Percentiles rank a stretch among this genome's conserved stretches.
Evolutionary conservation across 2,113 vertebrate genomes (phyloP).

Genomic region (Microcebus ravelobensis): DNA sequence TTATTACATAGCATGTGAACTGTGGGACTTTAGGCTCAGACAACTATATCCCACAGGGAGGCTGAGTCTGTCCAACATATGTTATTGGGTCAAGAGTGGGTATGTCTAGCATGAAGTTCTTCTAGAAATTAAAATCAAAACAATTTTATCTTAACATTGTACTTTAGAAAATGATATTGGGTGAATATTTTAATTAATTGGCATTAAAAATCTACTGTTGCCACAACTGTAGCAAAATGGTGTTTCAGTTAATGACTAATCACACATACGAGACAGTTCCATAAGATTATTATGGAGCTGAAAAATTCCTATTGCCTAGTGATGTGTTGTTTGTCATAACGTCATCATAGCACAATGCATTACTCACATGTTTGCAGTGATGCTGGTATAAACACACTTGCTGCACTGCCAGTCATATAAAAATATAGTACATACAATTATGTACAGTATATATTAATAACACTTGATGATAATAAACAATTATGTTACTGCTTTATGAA

Average conservation of each 20-base stretch:
- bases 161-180: background rate
- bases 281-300: background rate
- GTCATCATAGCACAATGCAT: background rate
- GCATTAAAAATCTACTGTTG: conserved; percentile 25
- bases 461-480: background rate
- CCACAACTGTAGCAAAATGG: background rate
- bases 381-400: background rate
- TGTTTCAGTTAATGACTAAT: background rate
- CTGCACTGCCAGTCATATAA: background rate
- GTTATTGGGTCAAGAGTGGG: background rate
- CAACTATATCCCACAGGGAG: background rate
- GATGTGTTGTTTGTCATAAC: background rate
- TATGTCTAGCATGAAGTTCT: background rate
- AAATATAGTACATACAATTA: background rate
- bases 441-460: background rate
- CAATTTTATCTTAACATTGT: background rate
- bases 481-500: background rate
- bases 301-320: background rate
- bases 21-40: background rate
- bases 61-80: background rate
- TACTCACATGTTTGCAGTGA: background rate
- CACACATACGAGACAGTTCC: background rate
- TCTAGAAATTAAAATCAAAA: conserved; percentile 14
- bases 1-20: background rate
- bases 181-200: background rate